Evolutionary conservation across 2,797 vertebrate genomes (phyloP).

Genomic region (Falco concolor): DNA sequence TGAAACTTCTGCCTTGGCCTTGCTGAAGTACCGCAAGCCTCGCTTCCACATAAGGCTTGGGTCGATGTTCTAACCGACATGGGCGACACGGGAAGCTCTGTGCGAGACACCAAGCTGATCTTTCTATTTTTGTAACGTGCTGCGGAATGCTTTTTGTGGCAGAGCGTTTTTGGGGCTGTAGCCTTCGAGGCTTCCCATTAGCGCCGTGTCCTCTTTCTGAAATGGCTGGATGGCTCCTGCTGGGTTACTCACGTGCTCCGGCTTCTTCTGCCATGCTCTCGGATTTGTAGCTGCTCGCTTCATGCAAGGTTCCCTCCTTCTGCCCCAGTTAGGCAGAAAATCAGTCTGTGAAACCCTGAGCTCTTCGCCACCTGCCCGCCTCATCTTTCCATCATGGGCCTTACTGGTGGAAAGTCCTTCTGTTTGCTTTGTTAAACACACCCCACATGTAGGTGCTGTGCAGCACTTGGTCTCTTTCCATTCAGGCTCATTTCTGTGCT

Average conservation of each 20-base stretch:
- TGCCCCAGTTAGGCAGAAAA: not conserved
- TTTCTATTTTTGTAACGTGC: not conserved
- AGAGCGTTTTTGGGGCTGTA: not conserved
- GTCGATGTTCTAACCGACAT: not conserved
- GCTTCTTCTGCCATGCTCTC: not conserved
- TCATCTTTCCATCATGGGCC: fast-evolving
- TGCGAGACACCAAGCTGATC: fast-evolving
- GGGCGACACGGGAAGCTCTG: not conserved
- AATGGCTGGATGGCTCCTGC: not conserved
- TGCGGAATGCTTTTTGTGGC: not conserved
- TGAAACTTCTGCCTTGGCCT: not conserved
- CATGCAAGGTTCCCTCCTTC: not conserved
- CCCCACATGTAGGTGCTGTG: not conserved
- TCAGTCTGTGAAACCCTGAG: not conserved
- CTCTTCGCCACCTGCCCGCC: not conserved
- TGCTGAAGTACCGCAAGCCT: not conserved
- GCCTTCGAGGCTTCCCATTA: not conserved
- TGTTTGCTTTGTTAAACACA: not conserved
- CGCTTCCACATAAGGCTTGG: not conserved
- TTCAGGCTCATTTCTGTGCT: not conserved
- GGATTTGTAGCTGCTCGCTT: not conserved
- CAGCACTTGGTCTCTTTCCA: not conserved
- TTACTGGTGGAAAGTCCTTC: not conserved
- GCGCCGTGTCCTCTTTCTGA: not conserved
- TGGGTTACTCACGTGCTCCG: fast-evolving